phyloP scores from a whole-genome alignment of 2,888 invertebrate genomes.

The Drosophila falleni region DNA sequence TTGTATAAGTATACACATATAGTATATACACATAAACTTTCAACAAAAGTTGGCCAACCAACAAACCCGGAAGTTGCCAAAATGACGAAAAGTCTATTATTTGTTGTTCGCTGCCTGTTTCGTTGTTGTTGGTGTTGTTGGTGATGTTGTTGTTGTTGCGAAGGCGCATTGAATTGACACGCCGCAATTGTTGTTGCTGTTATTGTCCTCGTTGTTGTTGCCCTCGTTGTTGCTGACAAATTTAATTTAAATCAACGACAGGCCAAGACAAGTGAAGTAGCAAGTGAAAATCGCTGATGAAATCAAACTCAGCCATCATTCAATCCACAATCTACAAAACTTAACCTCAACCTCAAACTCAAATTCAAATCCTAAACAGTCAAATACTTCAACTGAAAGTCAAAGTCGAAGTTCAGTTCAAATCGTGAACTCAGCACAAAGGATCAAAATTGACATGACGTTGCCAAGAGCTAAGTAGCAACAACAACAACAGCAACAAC shows the following conservation, averaged over 20 bases:
- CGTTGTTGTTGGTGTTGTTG: constrained; percentile 3
- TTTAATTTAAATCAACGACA: constrained; percentile 61
- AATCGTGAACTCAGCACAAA: constrained; percentile 42
- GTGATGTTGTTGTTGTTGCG: constrained; percentile 9
- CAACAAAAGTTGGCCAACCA: constrained; percentile 51
- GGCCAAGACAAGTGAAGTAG: constrained; percentile 32
- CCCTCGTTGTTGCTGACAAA: constrained; percentile 22
- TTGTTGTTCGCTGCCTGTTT: constrained; percentile 26
- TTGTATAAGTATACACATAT: background rate
- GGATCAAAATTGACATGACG: constrained; percentile 50
- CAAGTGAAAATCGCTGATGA: constrained; percentile 57
- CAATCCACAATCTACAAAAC: background rate
- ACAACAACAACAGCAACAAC: constrained; percentile 3
- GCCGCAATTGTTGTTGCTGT: constrained; percentile 1
- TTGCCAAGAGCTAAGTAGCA: constrained; percentile 32
- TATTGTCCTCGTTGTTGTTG: constrained; percentile 3
- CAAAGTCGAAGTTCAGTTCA: constrained; percentile 29
- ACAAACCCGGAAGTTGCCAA: constrained; percentile 57
- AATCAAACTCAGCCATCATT: constrained; percentile 33
- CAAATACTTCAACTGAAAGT: constrained; percentile 9
- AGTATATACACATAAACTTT: constrained; percentile 24
- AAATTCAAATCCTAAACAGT: background rate
- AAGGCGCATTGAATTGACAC: constrained; percentile 22
- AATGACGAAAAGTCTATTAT: constrained; percentile 54
- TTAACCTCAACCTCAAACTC: background rate